A percentile compares a stretch with the other conserved stretches of the same genome.
These are phyloP conservation scores for Cerceris ruficornis DNA, from an alignment of 2,888 invertebrate genomes.

Conservation along the genomic window DNA sequence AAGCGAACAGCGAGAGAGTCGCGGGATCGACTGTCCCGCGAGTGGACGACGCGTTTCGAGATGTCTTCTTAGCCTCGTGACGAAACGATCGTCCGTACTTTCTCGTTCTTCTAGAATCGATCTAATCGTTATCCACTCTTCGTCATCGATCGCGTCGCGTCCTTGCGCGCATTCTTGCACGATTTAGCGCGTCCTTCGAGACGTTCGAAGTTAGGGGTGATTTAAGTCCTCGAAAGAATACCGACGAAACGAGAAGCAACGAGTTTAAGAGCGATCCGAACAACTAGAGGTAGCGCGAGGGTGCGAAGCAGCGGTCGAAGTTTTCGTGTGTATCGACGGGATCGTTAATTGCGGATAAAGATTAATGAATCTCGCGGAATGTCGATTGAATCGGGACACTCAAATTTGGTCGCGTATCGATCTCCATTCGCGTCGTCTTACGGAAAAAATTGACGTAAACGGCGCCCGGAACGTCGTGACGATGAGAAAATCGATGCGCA, in stretches of 20 bases:
- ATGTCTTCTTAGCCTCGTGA: neutral
- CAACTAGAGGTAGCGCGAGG: neutral
- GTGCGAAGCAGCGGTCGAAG: too few species aligned
- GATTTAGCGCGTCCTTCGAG: too few species aligned
- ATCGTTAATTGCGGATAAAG: neutral
- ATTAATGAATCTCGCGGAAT: conserved; percentile 1
- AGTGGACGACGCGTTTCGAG: neutral
- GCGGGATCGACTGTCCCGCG: neutral
- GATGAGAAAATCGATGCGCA: conserved; percentile 70
- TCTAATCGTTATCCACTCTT: neutral
- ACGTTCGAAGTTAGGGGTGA: neutral
- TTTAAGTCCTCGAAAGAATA: neutral
- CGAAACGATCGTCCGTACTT: neutral
- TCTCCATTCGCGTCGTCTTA: conserved; percentile 38
- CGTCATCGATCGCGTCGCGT: neutral
- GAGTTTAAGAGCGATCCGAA: too few species aligned
- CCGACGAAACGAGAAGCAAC: neutral
- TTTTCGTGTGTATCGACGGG: neutral
- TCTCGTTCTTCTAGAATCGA: neutral
- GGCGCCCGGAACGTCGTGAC: conserved; percentile 37
- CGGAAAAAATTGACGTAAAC: conserved; percentile 53
- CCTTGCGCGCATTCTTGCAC: neutral
- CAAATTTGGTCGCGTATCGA: conserved; percentile 47
- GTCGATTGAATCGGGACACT: conserved; percentile 19
- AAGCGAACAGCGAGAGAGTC: conserved; percentile 75